Evolutionary conservation across 2,888 invertebrate species (phyloP), one percentile per base, ranked within the genome.

Genomic region (Dione vanillae): DNA sequence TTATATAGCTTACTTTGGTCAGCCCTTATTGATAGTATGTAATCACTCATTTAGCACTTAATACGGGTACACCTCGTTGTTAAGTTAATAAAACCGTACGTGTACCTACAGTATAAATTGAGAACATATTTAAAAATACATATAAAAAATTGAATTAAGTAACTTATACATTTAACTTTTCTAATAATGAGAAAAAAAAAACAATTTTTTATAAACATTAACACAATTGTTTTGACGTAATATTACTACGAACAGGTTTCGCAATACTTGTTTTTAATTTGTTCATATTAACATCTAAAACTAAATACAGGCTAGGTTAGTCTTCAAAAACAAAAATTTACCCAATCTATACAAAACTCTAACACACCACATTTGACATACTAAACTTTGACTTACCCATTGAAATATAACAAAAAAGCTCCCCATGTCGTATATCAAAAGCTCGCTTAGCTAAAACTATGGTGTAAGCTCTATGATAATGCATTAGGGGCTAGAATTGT

Each of bases 401-500:
- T 43, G 14, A 59, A 43, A 43, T 43, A 41, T 41, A 19, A 43
- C 43, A 27, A 54, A 61, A 74, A 74, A 72, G 62, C 65, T 69
- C 58, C 58, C 67, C 68, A 58, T 65, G 58, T 65, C 66, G 68
- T 72, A 74, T 72, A 70, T 74, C 74, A 74, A 72, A 74, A 72
- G 54, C 51, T 12, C 16, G 16, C 20, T 62, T 45, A 62, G 56
- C 56, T 27, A 9, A 49, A 65, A 51, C 11, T 49, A 6, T 49
- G 49, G 49, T 16, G 0, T 49, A 49, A 49, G 41, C 65, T 51
- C 14, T 65, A 65, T 65, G 19, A 12, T 65, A 35, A 14, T 37
- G 37, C 56, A 58, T 51, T 71, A 67, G 64, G 66, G 71, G 81
- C 65, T 71, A 69, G 69, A 73, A 71, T 69, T 84, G 52, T 62